Evolutionary conservation across 2,113 vertebrate species (phyloP), one percentile per base, ranked within the genome.

Genomic region (Australoheros scitulus): DNA sequence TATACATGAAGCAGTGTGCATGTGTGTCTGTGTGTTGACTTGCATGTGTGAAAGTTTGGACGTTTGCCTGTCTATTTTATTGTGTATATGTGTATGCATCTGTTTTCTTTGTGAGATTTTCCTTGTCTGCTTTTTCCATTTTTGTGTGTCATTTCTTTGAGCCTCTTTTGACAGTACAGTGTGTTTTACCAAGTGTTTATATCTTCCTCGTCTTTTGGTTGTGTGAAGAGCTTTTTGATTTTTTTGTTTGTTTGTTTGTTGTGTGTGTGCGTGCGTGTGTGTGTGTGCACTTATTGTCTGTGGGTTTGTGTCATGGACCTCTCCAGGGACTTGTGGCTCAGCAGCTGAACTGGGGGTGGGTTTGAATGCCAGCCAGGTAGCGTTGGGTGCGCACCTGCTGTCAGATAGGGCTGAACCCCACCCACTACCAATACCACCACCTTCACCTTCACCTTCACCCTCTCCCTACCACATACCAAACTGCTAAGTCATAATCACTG

Each of bases 301-400:
- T 38, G 38, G 29, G 13, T 78, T 85, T 75, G 43, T 81, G 78
- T 29, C 2, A 2, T 18, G 36, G 47, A 38, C 68, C 11, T 61
- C 86, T 80, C 76, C 11, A 14, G 80, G 81, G 83, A 85, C 34
- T 59, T 70, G 29, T 74, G 80, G 68, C 63, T 56, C 61, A 82
- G 41, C 41, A 87, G 85, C 83, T 87, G 76, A 86, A 22, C 8
- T 76, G 78, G 75, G 26, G 80, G 76, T 36, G 36, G 79, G 41
- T 83, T 85, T 92, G 79, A 57, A 85, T 15, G 1, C 2, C 22
- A 87, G 85, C 87, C 90, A 92, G 79, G 61, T 55, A 77, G 38
- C 13, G 17, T 55, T 80, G 88, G 60, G 58, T 84, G 20, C 75
- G 17, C 58, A 70, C 34, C 65, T 83, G 61, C 38, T 11, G 24